Percentiles rank a stretch among this genome's conserved stretches.
These are phyloP conservation scores for Hemiprocne comata DNA, from an alignment of 2,113 vertebrate species.

Conservation along the genomic window DNA sequence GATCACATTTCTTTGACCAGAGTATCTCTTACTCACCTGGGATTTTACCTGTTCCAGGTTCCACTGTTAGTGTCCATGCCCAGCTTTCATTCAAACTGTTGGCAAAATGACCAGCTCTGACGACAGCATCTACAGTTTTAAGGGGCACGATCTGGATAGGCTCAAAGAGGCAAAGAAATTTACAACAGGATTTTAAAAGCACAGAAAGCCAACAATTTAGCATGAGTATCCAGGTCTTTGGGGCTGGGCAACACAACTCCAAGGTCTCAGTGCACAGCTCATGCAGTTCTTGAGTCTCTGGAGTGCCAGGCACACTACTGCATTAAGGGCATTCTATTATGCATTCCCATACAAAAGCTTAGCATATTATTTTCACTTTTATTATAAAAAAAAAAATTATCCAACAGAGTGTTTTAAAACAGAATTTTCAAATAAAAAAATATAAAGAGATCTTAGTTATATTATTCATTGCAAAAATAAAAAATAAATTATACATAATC, in stretches of 20 bases:
- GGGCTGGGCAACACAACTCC: neutral
- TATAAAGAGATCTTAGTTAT: slow-evolving; percentile 35
- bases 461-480: slow-evolving; percentile 66
- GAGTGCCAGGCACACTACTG: neutral
- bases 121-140: neutral
- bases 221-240: neutral
- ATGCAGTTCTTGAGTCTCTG: neutral
- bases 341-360: neutral
- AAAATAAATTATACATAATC: slow-evolving; percentile 57
- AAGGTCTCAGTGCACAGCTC: neutral
- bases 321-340: slow-evolving; percentile 4
- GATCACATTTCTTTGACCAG: neutral
- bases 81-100: neutral
- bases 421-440: slow-evolving; percentile 42
- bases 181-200: slow-evolving; percentile 1
- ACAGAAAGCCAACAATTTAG: slow-evolving; percentile 28
- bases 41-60: neutral
- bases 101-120: neutral
- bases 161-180: neutral
- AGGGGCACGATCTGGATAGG: neutral
- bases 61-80: rapidly evolving
- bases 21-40: neutral
- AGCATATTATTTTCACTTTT: slow-evolving; percentile 25
- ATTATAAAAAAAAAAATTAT: slow-evolving; percentile 14
- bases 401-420: slow-evolving; percentile 32